These are phyloP conservation scores for Auanema freiburgensis DNA, from an alignment of 2,888 invertebrate species.

Conservation along the genomic window DNA sequence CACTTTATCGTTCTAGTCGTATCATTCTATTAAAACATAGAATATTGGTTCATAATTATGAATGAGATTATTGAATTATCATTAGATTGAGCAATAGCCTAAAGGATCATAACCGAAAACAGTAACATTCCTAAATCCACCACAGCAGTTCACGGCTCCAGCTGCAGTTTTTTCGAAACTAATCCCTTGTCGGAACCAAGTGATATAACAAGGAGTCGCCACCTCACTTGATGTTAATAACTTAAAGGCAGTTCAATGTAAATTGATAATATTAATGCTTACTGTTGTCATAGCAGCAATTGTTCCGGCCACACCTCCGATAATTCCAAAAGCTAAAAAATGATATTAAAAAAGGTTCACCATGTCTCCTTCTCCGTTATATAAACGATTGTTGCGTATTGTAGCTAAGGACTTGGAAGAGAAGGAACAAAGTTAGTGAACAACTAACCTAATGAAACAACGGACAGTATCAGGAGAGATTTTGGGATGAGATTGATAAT, in stretches of 20 bases:
- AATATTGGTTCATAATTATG: no score
- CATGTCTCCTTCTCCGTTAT: not conserved
- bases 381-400: not conserved
- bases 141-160: slow-evolving; percentile 33
- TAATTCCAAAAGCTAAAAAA: slow-evolving; percentile 33
- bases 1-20: no score
- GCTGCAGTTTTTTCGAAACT: not conserved
- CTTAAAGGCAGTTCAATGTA: not conserved
- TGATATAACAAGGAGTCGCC: slow-evolving; percentile 37
- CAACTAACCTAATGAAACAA: slow-evolving; percentile 29
- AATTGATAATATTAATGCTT: not conserved
- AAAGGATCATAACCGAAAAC: not conserved
- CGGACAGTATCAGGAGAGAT: slow-evolving; percentile 24
- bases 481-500: slow-evolving; percentile 25
- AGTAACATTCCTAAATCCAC: slow-evolving; percentile 27
- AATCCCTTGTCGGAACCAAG: slow-evolving; percentile 31
- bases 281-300: slow-evolving; percentile 30
- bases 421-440: not conserved
- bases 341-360: not conserved
- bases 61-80: no score
- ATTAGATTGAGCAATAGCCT: slow-evolving; percentile 6
- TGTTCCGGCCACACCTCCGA: slow-evolving; percentile 40
- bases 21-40: no score
- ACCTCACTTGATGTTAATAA: slow-evolving; percentile 23
- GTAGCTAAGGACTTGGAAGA: not conserved